phyloP scores from a whole-genome alignment of 2,797 vertebrate genomes.

The Megaceryle alcyon region DNA sequence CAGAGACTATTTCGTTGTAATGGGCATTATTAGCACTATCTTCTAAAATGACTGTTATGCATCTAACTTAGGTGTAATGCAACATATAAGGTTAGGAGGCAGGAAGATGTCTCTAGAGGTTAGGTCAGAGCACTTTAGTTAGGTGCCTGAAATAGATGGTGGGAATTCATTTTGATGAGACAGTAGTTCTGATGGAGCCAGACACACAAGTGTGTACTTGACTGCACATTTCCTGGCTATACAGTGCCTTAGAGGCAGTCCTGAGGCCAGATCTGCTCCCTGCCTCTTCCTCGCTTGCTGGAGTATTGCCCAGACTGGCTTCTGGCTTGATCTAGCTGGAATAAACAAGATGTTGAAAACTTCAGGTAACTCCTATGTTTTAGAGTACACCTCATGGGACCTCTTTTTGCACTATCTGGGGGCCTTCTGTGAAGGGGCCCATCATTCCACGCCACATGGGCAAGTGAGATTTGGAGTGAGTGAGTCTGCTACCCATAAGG shows the following conservation, averaged over 20 bases:
- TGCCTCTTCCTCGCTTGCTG: background rate
- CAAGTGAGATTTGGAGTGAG: background rate
- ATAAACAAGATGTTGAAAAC: background rate
- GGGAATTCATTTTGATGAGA: background rate
- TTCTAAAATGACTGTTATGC: background rate
- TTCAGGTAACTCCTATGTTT: background rate
- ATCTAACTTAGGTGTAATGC: background rate
- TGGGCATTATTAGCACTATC: background rate
- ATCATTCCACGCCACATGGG: accelerated
- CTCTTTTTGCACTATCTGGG: background rate
- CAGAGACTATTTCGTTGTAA: background rate
- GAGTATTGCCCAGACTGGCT: background rate
- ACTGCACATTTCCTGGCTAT: constrained; percentile 18
- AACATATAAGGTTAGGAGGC: background rate
- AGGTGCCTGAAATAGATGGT: constrained; percentile 3
- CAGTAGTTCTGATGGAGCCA: background rate
- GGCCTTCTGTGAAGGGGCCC: accelerated
- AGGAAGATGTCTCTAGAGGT: background rate
- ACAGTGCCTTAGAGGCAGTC: background rate
- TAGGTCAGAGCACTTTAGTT: background rate
- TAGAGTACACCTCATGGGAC: background rate
- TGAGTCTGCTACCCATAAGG: background rate
- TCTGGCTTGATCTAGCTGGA: background rate
- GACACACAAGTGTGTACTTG: background rate
- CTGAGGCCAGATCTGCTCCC: background rate